A percentile compares a stretch with the other conserved stretches of the same genome.
Conservation (phyloP, 2,113 vertebrate genomes). For the Saguinus midas region DNA sequence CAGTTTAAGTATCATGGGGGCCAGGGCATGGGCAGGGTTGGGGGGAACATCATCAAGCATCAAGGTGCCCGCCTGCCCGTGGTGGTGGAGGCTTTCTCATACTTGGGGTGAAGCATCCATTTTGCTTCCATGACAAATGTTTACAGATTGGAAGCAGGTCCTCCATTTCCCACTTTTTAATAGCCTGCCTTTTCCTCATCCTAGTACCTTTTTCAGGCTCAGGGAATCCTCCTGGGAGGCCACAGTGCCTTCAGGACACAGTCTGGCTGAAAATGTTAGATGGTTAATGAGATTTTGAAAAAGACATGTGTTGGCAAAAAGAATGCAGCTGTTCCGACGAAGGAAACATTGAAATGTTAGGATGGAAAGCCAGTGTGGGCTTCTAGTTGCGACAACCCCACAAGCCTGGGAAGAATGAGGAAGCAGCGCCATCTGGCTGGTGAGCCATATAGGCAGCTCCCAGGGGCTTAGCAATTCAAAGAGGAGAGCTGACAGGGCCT, state of each 20-base stretch:
- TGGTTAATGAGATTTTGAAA: conserved; percentile 80
- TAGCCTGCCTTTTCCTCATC: conserved; percentile 39
- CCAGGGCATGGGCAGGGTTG: neutral
- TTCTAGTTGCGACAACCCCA: neutral
- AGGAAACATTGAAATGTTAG: neutral
- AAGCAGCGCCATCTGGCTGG: conserved; percentile 76
- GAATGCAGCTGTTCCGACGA: neutral
- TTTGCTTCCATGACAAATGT: conserved; percentile 47
- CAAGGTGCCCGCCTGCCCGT: neutral
- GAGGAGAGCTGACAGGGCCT: rapidly evolving
- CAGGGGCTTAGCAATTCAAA: neutral
- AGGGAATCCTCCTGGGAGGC: neutral
- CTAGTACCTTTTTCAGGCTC: conserved; percentile 40
- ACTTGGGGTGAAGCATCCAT: neutral
- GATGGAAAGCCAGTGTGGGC: neutral
- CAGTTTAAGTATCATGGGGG: conserved; percentile 35
- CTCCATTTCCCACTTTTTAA: conserved; percentile 63
- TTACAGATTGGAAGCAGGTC: conserved; percentile 27
- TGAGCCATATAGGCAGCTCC: neutral
- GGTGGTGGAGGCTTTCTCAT: neutral
- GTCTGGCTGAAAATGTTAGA: conserved; percentile 49
- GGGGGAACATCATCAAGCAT: neutral
- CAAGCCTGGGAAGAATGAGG: neutral
- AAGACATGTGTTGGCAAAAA: conserved; percentile 47
- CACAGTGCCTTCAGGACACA: conserved; percentile 19